These are phyloP conservation scores for Dicerorhinus sumatrensis DNA, from an alignment of 2,113 vertebrate genomes.

Conservation along the genomic window DNA sequence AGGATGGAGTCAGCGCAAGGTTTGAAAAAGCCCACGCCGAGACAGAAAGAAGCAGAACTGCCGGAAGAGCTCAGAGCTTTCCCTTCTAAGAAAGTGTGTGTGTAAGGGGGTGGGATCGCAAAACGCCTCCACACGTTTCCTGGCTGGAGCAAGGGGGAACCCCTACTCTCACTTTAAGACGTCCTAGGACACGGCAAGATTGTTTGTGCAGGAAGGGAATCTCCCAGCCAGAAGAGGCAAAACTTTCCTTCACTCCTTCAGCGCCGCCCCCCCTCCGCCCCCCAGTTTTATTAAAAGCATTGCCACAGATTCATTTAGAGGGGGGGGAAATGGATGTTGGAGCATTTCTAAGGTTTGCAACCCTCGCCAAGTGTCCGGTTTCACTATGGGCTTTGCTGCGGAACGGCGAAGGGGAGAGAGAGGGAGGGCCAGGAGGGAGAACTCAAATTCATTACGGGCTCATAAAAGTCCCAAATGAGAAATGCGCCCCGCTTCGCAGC, in stretches of 20 bases:
- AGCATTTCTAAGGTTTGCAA: slow-evolving; percentile 79
- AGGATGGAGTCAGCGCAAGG: not conserved
- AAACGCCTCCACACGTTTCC: slow-evolving; percentile 60
- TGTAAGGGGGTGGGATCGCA: slow-evolving; percentile 22
- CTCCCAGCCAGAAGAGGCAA: slow-evolving; percentile 83
- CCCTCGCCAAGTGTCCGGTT: slow-evolving; percentile 84
- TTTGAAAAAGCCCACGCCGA: not conserved
- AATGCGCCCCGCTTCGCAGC: slow-evolving; percentile 78
- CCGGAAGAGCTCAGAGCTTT: not conserved
- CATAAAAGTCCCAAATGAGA: slow-evolving; percentile 83
- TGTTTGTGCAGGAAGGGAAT: slow-evolving; percentile 83
- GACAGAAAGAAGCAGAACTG: slow-evolving; percentile 21
- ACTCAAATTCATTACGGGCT: slow-evolving; percentile 82
- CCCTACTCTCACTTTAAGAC: slow-evolving; percentile 84
- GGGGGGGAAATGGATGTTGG: slow-evolving; percentile 76
- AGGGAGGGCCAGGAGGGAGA: slow-evolving; percentile 50
- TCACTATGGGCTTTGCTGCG: slow-evolving; percentile 79
- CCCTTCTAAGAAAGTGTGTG: slow-evolving; percentile 61
- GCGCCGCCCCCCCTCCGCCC: not conserved
- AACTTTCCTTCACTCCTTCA: slow-evolving; percentile 75
- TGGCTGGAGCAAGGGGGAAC: slow-evolving; percentile 79
- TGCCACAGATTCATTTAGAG: slow-evolving; percentile 81
- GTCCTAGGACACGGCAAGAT: slow-evolving; percentile 82
- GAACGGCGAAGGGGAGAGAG: slow-evolving; percentile 53
- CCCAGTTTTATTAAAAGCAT: slow-evolving; percentile 74